Base-by-base conservation (phyloP, 1,140 invertebrate genomes). In the Drosophila orena region DNA sequence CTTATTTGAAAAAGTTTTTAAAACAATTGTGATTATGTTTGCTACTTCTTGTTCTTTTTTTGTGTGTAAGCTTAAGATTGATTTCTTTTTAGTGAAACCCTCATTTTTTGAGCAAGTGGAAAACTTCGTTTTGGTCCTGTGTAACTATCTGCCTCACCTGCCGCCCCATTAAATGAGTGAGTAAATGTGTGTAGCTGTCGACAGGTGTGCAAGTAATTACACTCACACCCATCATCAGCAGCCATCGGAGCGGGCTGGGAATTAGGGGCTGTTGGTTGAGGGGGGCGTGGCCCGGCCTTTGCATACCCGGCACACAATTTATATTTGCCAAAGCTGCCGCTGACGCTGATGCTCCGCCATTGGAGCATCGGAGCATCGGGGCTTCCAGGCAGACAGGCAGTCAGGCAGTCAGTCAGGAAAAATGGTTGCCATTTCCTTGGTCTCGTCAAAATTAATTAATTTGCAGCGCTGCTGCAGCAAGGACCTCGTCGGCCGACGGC, bases 141-240 rank as follows among this genome's bases (percentile, higher is more conserved):
- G n/a, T 34, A 40, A 5, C 40, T n/a, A 20, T 35, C n/a, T 14
- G 2, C 12, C 22, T 27, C 37, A n/a, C 0, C 34, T 22, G 2
- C 20, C 35, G 10, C 70, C 53, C 53, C 69, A 72, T 76, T 89
- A 86, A 86, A 88, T 86, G 83, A 86, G 83, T 83, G 79, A 86
- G 81, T 86, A 86, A 86, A 86, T 53, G 64, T 86, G 81, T 86
- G 83, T 76, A 81, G 83, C 83, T 88, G 84, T 88, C 84, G 84
- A 89, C 84, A 88, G 84, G 84, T 88, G 84, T 88, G 83, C 83
- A 83, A 89, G 83, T 88, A 88, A 88, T 89, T 88, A 88, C 79
- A 89, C 83, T 83, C 83, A 81, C 70, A 81, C 66, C 80, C 78
- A 81, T 74, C 74, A 78, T 77, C 72, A 68, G 61, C 55, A 68